phyloP scores from a whole-genome alignment of 2,797 vertebrate genomes.

The Tenualosa ilisha region DNA sequence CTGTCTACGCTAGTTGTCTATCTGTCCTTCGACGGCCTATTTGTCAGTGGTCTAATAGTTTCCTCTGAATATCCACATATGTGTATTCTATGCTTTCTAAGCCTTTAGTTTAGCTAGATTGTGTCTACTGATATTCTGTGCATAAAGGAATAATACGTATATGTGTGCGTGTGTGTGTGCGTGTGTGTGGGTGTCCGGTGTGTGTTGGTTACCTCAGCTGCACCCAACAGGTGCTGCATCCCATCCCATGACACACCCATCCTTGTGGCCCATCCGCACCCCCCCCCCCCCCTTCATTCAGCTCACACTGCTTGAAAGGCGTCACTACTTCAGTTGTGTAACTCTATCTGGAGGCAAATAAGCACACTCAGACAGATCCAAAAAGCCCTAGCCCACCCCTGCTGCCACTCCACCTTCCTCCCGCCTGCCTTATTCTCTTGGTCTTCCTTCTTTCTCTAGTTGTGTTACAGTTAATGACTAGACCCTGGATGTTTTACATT shows the following conservation, averaged over 20 bases:
- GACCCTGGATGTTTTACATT: background rate
- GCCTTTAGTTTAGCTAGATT: background rate
- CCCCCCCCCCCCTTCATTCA: background rate
- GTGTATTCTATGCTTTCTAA: background rate
- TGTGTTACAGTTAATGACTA: constrained; percentile 15
- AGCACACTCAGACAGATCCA: background rate
- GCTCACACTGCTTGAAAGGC: background rate
- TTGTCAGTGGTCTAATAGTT: background rate
- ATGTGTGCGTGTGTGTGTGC: background rate
- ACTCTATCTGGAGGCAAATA: background rate
- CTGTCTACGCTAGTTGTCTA: too few species aligned
- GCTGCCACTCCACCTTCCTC: background rate
- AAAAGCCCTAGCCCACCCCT: background rate
- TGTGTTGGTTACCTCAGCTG: background rate
- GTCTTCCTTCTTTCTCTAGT: background rate
- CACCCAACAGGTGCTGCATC: background rate
- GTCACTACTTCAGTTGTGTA: background rate
- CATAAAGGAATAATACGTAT: too few species aligned
- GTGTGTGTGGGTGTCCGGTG: background rate
- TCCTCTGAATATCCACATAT: background rate
- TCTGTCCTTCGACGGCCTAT: background rate
- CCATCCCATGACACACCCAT: background rate
- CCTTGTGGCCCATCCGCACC: background rate
- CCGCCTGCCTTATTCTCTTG: background rate
- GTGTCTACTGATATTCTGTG: too few species aligned